phyloP scores from a whole-genome alignment of 2,797 vertebrate genomes.

The Hoplostethus atlanticus region DNA sequence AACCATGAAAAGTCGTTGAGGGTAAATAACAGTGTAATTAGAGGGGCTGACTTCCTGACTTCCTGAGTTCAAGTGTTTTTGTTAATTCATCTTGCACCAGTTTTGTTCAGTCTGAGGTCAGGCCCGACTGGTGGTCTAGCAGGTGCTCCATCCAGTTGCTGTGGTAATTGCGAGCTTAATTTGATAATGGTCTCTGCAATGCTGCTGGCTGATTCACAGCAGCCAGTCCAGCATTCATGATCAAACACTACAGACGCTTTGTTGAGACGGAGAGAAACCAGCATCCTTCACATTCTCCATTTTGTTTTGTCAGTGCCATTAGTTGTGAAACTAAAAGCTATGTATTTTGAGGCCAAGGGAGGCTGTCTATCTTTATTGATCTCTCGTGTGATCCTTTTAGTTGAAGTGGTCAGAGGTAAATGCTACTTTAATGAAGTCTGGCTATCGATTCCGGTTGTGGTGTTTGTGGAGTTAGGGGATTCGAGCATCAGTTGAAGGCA shows the following conservation, averaged over 20 bases:
- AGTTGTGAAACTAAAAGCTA: slow-evolving; percentile 42
- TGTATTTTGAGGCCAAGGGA: slow-evolving; percentile 49
- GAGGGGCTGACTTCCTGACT: slow-evolving; percentile 8
- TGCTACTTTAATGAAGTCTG: slow-evolving; percentile 73
- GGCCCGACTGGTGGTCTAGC: slow-evolving; percentile 56
- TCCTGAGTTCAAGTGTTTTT: slow-evolving; percentile 19
- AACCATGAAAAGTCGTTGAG: too few species aligned
- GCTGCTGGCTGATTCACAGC: slow-evolving; percentile 49
- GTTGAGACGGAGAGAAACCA: background rate
- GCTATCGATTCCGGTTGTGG: slow-evolving; percentile 61
- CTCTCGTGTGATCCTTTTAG: slow-evolving; percentile 48
- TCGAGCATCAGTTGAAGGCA: slow-evolving; percentile 45
- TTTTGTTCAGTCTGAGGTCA: slow-evolving; percentile 58
- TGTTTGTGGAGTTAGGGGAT: slow-evolving; percentile 56
- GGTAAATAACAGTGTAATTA: background rate
- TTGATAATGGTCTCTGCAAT: slow-evolving; percentile 56
- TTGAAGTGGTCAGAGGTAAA: slow-evolving; percentile 69
- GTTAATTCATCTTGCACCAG: slow-evolving; percentile 52
- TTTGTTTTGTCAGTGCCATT: slow-evolving; percentile 36
- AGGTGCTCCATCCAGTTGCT: slow-evolving; percentile 45
- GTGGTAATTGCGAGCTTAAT: slow-evolving; percentile 61
- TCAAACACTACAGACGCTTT: slow-evolving; percentile 32
- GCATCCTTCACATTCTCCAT: slow-evolving; percentile 16
- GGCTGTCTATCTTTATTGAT: slow-evolving; percentile 67
- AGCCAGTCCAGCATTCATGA: slow-evolving; percentile 41